Evolutionary conservation across 37 sponge, comb jelly and placozoan species (phyloP).

Genomic region (Tethya wilhelma): DNA sequence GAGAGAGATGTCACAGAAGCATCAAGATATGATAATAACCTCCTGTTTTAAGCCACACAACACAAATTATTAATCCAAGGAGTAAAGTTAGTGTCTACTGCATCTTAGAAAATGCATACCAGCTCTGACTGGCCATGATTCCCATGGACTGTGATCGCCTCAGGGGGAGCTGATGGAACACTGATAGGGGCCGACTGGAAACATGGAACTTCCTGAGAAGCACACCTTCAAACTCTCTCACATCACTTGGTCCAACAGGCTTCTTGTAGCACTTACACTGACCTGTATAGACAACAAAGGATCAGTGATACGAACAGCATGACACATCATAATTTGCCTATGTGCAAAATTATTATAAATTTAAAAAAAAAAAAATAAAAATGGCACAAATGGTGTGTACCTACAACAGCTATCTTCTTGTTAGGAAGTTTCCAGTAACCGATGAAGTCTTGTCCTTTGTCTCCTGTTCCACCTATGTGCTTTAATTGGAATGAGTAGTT

Average conservation of each 20-base stretch:
- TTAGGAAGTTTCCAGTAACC: conserved; percentile 71
- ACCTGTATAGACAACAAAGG: conserved; percentile 8
- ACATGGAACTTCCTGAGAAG: conserved; percentile 1
- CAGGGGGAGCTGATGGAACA: background rate
- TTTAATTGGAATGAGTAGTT: conserved; percentile 47
- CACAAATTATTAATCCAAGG: too few relatives aligned
- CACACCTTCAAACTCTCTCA: conserved; percentile 64
- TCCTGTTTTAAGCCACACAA: background rate
- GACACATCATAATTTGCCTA: background rate
- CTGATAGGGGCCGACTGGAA: too few relatives aligned
- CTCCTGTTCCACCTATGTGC: conserved; percentile 70
- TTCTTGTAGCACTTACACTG: conserved; percentile 58
- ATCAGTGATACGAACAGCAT: background rate
- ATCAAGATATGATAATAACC: background rate
- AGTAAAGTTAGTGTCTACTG: too few relatives aligned
- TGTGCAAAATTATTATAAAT: background rate
- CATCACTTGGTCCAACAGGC: conserved; percentile 27
- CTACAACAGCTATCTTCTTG: conserved; percentile 42
- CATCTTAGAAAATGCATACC: too few relatives aligned
- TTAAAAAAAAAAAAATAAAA: background rate
- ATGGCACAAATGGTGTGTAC: conserved; percentile 7
- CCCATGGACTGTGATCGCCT: conserved; percentile 11
- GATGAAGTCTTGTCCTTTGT: conserved; percentile 73
- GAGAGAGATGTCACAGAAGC: too few relatives aligned
- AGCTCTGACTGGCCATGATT: conserved; percentile 34